These are phyloP conservation scores for Enteromius thamalakanensis DNA, from an alignment of 2,797 vertebrate species.

Conservation along the genomic window DNA sequence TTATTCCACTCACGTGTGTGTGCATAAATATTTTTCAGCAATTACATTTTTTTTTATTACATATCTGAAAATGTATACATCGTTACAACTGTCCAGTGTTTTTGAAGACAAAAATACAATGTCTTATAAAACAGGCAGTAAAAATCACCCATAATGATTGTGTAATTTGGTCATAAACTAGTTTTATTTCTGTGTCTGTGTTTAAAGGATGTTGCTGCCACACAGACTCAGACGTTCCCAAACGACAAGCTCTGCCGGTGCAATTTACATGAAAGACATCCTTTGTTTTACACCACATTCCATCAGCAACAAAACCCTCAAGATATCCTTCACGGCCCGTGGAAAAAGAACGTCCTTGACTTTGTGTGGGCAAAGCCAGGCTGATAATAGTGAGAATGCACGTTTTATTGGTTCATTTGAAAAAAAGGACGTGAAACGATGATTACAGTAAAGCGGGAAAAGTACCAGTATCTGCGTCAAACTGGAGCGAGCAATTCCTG, in stretches of 20 bases:
- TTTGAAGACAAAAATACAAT: background rate
- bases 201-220: background rate
- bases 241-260: background rate
- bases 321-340: conserved; percentile 13
- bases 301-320: conserved; percentile 36
- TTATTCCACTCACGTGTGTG: too few relatives aligned
- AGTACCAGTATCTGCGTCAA: conserved; percentile 29
- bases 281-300: conserved; percentile 46
- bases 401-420: conserved; percentile 26
- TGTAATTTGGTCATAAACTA: background rate
- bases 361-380: conserved; percentile 8
- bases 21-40: background rate
- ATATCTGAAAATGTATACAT: too few relatives aligned
- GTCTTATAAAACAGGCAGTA: background rate
- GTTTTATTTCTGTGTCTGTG: background rate
- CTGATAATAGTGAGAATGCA: conserved; percentile 23
- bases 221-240: background rate
- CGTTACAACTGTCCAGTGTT: too few relatives aligned
- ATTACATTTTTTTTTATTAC: background rate
- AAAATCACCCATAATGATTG: background rate
- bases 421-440: background rate
- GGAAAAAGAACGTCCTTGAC: conserved; percentile 47
- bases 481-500: conserved; percentile 29
- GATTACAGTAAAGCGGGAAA: conserved; percentile 36
- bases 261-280: conserved; percentile 42